Evolutionary conservation across 2,888 invertebrate species (phyloP).

Genomic region (Nudaria mundana): DNA sequence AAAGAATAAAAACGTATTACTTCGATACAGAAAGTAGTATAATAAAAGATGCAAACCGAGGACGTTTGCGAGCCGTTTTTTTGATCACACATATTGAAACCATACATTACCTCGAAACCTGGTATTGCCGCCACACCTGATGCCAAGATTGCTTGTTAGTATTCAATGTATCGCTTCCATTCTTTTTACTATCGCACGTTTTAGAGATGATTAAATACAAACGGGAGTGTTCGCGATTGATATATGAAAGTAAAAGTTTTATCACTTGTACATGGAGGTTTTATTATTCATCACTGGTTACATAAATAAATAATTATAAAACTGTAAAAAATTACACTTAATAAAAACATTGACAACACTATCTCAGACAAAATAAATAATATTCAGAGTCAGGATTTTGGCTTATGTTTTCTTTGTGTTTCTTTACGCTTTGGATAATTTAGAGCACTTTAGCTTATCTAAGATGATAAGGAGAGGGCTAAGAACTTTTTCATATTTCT

Average conservation of each 20-base stretch:
- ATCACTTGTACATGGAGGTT: neutral
- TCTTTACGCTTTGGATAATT: no score
- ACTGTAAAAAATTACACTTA: no score
- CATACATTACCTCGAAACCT: conserved; percentile 51
- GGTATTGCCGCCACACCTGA: conserved; percentile 57
- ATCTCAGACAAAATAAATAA: no score
- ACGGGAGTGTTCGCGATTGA: conserved; percentile 5
- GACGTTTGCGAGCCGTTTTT: conserved; percentile 33
- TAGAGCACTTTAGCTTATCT: no score
- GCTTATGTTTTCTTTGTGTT: no score
- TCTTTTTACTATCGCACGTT: conserved; percentile 30
- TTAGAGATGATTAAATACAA: conserved; percentile 30
- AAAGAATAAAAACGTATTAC: conserved; percentile 25
- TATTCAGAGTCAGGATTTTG: no score
- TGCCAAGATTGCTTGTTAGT: conserved; percentile 48
- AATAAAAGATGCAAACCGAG: conserved; percentile 42
- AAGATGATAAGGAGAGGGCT: no score
- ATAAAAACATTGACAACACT: no score
- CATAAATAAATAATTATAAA: no score
- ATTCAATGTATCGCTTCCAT: conserved; percentile 49
- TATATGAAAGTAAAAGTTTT: neutral
- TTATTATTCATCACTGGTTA: neutral
- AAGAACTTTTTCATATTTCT: no score
- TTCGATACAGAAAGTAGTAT: conserved; percentile 24
- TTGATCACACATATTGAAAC: conserved; percentile 53